Conservation (phyloP, 2,113 vertebrate genomes). For the Eretmochelys imbricata region DNA sequence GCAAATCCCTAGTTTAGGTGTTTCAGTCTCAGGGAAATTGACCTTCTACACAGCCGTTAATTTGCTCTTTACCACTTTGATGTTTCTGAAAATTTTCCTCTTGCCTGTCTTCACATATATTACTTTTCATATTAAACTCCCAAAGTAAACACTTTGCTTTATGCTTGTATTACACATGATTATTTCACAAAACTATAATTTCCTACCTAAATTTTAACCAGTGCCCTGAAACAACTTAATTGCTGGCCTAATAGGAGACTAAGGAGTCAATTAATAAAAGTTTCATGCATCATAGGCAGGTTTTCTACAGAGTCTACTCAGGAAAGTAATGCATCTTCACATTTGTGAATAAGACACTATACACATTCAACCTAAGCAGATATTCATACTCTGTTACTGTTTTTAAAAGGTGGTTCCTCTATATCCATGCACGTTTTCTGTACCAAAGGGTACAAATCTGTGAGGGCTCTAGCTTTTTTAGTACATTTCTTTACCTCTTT, state of each 20-base stretch:
- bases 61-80: constrained; percentile 73
- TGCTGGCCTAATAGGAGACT: not conserved
- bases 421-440: not conserved
- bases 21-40: constrained; percentile 57
- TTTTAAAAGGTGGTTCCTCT: not conserved
- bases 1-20: too few relatives aligned
- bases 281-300: not conserved
- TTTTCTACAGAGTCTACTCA: not conserved
- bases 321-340: not conserved
- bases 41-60: constrained; percentile 65
- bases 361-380: not conserved
- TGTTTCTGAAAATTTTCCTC: constrained; percentile 39
- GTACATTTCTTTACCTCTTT: not conserved
- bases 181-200: not conserved
- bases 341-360: not conserved
- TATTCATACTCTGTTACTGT: not conserved
- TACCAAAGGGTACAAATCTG: not conserved
- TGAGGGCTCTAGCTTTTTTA: too few relatives aligned
- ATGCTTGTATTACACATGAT: not conserved
- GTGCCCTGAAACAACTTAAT: not conserved
- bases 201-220: not conserved
- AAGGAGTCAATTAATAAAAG: not conserved
- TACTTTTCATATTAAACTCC: not conserved
- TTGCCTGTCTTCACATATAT: constrained; percentile 37
- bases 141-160: not conserved